Conservation (phyloP, 2,113 vertebrate genomes). For the Callipepla californica region DNA sequence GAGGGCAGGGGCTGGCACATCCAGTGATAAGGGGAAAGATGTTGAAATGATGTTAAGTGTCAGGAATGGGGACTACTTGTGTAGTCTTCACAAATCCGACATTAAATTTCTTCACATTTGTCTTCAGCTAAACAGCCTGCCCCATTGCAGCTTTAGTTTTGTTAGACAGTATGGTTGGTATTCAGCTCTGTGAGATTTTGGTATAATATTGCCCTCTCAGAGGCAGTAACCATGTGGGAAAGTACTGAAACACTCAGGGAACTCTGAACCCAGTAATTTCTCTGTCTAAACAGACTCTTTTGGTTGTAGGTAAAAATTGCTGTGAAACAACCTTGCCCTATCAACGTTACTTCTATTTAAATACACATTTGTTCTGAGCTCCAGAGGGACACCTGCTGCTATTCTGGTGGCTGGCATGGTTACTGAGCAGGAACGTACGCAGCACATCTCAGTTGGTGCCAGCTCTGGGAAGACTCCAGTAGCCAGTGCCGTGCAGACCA, state of each 20-base stretch:
- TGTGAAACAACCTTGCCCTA: neutral
- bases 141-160: neutral
- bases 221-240: too few species aligned
- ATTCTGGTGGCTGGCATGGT: neutral
- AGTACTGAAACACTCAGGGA: too few species aligned
- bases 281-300: neutral
- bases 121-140: neutral
- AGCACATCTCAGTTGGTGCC: neutral
- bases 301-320: neutral
- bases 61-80: neutral
- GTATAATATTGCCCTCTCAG: neutral
- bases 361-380: neutral
- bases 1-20: neutral
- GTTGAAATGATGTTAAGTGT: neutral
- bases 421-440: slow-evolving; percentile 16
- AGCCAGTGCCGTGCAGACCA: neutral
- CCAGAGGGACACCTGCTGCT: neutral
- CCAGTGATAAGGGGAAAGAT: neutral
- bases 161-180: neutral
- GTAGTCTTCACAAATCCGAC: neutral
- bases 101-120: neutral
- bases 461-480: neutral
- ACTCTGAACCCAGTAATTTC: neutral
- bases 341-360: neutral
- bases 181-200: neutral